These are phyloP conservation scores for Australoheros facetus DNA, from an alignment of 2,797 vertebrate genomes.

Conservation along the genomic window DNA sequence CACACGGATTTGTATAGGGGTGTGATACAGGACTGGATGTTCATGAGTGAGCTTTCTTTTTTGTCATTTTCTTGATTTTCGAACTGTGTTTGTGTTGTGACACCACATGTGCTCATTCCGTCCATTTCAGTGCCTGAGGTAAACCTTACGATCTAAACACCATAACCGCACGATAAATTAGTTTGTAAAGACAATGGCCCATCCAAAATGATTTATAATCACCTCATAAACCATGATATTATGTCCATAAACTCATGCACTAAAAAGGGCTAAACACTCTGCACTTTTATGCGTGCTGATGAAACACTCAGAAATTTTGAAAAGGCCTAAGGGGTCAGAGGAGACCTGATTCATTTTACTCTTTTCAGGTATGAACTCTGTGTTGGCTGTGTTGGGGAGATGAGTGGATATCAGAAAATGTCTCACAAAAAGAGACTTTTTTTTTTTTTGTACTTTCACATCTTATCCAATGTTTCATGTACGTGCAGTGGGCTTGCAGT, in stretches of 20 bases:
- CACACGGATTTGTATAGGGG: slow-evolving; percentile 32
- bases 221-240: slow-evolving; percentile 61
- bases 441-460: slow-evolving; percentile 19
- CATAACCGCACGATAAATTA: slow-evolving; percentile 57
- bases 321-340: slow-evolving; percentile 41
- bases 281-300: slow-evolving; percentile 41
- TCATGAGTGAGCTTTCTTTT: not conserved
- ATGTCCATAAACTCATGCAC: slow-evolving; percentile 50
- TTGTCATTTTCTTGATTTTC: slow-evolving; percentile 2
- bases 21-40: slow-evolving; percentile 41
- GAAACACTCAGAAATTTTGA: slow-evolving; percentile 28
- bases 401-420: slow-evolving; percentile 74
- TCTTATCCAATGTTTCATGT: slow-evolving; percentile 43
- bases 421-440: not conserved
- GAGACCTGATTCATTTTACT: slow-evolving; percentile 42
- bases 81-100: slow-evolving; percentile 37
- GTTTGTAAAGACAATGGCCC: slow-evolving; percentile 65
- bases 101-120: slow-evolving; percentile 19
- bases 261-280: slow-evolving; percentile 56
- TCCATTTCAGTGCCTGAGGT: slow-evolving; percentile 61
- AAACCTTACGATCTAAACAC: slow-evolving; percentile 55
- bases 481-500: slow-evolving; percentile 51
- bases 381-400: slow-evolving; percentile 57
- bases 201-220: slow-evolving; percentile 61
- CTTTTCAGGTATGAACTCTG: slow-evolving; percentile 62